Percentiles rank a stretch among this genome's conserved stretches.
These are phyloP conservation scores for Cyclargus thomasi DNA, from an alignment of 1,140 invertebrate genomes.

Conservation along the genomic window DNA sequence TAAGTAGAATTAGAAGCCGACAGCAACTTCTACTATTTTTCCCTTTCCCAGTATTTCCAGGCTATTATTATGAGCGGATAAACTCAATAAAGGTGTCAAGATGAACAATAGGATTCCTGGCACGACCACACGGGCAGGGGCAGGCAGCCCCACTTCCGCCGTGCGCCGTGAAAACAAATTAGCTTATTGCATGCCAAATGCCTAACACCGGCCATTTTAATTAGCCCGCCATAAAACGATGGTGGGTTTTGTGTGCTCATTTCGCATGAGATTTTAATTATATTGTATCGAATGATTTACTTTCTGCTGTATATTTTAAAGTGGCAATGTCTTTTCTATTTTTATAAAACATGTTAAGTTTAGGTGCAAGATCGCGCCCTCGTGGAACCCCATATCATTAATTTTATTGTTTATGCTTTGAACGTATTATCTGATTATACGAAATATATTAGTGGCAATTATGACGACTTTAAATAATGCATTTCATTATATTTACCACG, in stretches of 20 bases:
- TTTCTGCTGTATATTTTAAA: background rate
- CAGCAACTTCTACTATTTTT: background rate
- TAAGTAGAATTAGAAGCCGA: background rate
- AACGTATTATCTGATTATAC: too few species aligned
- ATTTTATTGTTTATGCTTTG: too few species aligned
- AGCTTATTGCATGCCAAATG: constrained; percentile 7
- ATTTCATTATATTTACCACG: too few species aligned
- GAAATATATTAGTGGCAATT: too few species aligned
- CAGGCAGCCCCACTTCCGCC: constrained; percentile 7
- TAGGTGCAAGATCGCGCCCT: background rate
- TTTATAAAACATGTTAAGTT: background rate
- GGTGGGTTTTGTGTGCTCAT: constrained; percentile 9
- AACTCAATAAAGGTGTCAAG: background rate
- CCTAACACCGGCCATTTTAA: background rate
- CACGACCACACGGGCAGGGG: background rate
- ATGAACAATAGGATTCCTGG: constrained; percentile 1
- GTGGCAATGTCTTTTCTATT: background rate
- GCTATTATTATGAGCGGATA: background rate
- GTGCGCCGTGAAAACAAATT: constrained; percentile 10
- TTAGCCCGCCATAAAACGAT: constrained; percentile 5
- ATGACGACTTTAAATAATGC: too few species aligned
- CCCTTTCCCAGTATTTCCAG: background rate
- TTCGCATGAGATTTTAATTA: background rate
- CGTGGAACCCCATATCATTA: background rate
- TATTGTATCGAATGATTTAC: background rate